Base-by-base conservation (phyloP, 2,888 invertebrate genomes). In the Drosophila rellima region DNA sequence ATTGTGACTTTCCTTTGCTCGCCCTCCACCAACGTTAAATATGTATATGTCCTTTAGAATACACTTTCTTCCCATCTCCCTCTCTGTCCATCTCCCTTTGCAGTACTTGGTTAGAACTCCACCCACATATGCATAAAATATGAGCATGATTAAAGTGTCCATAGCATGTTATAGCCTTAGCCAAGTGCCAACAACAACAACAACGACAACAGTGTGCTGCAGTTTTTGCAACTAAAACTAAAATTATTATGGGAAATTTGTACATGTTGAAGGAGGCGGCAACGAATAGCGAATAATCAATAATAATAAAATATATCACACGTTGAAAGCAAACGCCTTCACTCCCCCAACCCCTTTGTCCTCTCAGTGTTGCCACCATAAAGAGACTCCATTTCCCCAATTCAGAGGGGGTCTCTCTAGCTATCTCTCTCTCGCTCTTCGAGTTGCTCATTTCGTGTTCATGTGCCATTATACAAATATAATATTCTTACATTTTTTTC, bases 261-360 rank as follows among this genome's bases (percentile, higher is more conserved):
- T 81, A 76, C 72, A 81, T 81, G 75, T 64, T 76, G 57, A 47
- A 51, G 67, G 45, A 44, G 57, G 70, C 51, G 51, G 56, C 50
- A 52, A 67, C 69, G 75, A 76, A 78, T 66, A 83, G 76, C 68
- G 80, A 81, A 85, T 86, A 86, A 86, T 86, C 85, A 86, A 86
- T 86, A 86, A 88, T 88, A 85, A 88, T 85, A 88, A 86, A 86
- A 88, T 85, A 83, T 88, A 86, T 86, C 86, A 88, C 85, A 88
- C 86, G 82, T 74, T 71, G 84, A 76, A 76, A 76, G 76, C 73
- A 73, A 69, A 55, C 56, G 62, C 73, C 69, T 62, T n/a, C 37
- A 11, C 8, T 2, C 11, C 17, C 11, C 26, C 18, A 8, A 18
- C 15, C 29, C 13, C 7, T 1, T 26, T 7, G 26, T 26, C 42